Percentiles rank a stretch among this genome's conserved stretches.
These are phyloP conservation scores for Harmothoe impar DNA, from an alignment of 2,888 invertebrate species.

Conservation along the genomic window DNA sequence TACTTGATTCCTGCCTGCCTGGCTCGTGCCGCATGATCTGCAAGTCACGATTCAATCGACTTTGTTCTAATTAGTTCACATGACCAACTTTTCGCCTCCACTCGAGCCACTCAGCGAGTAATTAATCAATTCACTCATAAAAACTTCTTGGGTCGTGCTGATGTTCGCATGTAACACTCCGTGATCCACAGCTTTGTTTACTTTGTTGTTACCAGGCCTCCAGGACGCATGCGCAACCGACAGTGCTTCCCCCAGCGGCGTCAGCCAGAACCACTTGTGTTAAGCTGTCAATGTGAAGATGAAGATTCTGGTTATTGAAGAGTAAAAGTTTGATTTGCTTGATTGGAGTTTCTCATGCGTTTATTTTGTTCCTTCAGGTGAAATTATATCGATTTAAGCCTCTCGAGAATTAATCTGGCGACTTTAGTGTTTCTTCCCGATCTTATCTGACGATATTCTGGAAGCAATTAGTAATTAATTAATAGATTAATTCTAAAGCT, in stretches of 20 bases:
- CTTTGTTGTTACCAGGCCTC: conserved; percentile 27
- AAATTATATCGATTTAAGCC: too few relatives aligned
- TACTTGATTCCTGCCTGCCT: too few relatives aligned
- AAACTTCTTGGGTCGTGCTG: neutral
- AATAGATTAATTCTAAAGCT: too few relatives aligned
- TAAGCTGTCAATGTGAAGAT: neutral
- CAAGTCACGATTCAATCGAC: neutral
- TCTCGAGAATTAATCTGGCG: too few relatives aligned
- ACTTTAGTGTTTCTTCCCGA: too few relatives aligned
- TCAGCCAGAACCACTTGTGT: neutral
- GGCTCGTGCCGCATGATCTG: too few relatives aligned
- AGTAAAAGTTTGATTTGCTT: too few relatives aligned
- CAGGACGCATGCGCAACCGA: neutral
- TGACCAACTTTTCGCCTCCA: conserved; percentile 15
- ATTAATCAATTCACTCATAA: conserved; percentile 22
- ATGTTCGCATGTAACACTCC: conserved; percentile 10
- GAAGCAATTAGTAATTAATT: too few relatives aligned
- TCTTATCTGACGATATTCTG: too few relatives aligned
- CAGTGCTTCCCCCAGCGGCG: neutral
- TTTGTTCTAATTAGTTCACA: conserved; percentile 53
- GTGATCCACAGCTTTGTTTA: conserved; percentile 21
- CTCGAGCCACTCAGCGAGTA: conserved; percentile 42
- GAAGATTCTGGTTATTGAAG: too few relatives aligned
- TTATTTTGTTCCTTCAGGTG: too few relatives aligned
- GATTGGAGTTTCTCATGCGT: too few relatives aligned